A percentile compares a stretch with the other conserved stretches of the same genome.
Conservation (phyloP, 1,140 invertebrate species). For the Portunus trituberculatus region DNA sequence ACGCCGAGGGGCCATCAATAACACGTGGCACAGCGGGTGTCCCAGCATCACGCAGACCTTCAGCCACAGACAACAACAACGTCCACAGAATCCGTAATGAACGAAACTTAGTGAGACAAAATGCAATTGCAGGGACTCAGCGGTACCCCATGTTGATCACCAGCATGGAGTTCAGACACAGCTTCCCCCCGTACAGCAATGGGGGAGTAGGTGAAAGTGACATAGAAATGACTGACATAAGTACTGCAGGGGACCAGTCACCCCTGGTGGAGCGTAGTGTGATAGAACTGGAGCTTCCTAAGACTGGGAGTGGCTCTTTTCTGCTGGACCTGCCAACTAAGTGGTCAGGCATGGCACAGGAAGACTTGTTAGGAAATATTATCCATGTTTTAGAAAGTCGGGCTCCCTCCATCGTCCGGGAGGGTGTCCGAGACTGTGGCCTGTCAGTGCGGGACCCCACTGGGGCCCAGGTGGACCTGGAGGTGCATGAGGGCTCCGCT, state of each 20-base stretch:
- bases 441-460: constrained; percentile 88
- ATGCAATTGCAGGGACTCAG: constrained; percentile 65
- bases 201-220: constrained; percentile 71
- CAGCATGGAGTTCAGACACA: constrained; percentile 75
- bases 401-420: constrained; percentile 83
- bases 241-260: constrained; percentile 62
- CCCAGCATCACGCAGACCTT: constrained; percentile 55
- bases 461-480: constrained; percentile 92
- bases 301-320: constrained; percentile 81
- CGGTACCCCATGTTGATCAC: constrained; percentile 77
- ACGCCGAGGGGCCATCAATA: constrained; percentile 88
- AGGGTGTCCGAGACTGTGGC: constrained; percentile 80
- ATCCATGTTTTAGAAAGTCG: constrained; percentile 90
- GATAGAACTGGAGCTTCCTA: constrained; percentile 76
- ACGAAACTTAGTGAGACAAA: constrained; percentile 75
- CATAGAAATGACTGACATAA: constrained; percentile 70
- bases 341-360: constrained; percentile 88
- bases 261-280: constrained; percentile 64
- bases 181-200: constrained; percentile 76
- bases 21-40: constrained; percentile 87
- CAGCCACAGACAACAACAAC: constrained; percentile 70
- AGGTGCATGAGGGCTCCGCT: constrained; percentile 85
- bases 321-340: constrained; percentile 89
- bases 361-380: constrained; percentile 90
- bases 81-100: constrained; percentile 73